A percentile compares a stretch with the other conserved stretches of the same genome.
phyloP scores from a whole-genome alignment of 2,113 vertebrate species.

The Chionis minor region DNA sequence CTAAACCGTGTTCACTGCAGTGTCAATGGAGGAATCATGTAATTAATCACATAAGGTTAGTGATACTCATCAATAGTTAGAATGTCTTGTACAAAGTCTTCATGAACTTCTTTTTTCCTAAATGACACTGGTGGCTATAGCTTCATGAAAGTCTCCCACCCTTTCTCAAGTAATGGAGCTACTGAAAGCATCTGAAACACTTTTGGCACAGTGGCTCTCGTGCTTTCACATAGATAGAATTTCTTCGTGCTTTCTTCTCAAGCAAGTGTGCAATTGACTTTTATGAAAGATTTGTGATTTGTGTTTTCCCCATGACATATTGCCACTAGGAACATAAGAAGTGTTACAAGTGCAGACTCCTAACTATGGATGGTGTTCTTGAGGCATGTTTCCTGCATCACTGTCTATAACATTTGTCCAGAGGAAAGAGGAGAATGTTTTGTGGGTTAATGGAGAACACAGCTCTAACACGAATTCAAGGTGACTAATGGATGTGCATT shows the following conservation, averaged over 20 bases:
- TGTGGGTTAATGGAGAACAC: constrained; percentile 25
- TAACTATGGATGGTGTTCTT: neutral
- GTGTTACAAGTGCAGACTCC: neutral
- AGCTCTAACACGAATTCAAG: constrained; percentile 13
- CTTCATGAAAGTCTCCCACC: neutral
- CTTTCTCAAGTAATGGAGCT: neutral
- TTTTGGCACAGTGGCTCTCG: neutral
- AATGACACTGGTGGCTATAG: neutral
- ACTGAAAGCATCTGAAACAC: neutral
- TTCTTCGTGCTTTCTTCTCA: neutral
- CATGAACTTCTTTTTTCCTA: neutral
- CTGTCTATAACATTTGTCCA: neutral
- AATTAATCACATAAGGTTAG: neutral
- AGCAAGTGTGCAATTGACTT: neutral
- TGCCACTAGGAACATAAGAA: neutral
- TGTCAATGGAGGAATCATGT: neutral
- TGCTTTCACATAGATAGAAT: neutral
- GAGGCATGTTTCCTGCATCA: neutral
- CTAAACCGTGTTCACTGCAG: neutral
- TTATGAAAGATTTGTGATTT: neutral
- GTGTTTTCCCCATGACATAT: neutral
- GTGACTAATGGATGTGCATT: constrained; percentile 37
- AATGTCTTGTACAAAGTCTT: neutral
- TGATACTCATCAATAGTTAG: neutral
- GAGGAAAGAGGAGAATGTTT: neutral